A percentile compares a stretch with the other conserved stretches of the same genome.
These are phyloP conservation scores for Athene cunicularia DNA, from an alignment of 2,113 vertebrate genomes.

Conservation along the genomic window DNA sequence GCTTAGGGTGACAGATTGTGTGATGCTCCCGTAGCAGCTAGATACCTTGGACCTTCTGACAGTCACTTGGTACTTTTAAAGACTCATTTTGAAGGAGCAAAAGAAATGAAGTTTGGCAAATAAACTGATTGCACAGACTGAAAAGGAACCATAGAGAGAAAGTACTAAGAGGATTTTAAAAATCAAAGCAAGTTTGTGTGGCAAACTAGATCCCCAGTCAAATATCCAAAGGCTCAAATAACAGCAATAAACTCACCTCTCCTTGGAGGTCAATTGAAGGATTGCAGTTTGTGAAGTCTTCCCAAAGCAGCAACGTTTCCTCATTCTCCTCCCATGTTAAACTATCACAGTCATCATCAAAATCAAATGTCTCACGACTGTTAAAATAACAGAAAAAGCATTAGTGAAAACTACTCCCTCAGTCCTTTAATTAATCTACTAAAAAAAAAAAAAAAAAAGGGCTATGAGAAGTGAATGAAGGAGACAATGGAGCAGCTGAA, in stretches of 20 bases:
- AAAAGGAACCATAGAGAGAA: neutral
- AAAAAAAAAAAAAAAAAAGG: neutral
- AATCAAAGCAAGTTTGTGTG: neutral
- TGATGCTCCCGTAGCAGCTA: neutral
- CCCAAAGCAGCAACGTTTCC: constrained; percentile 94
- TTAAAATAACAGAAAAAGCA: constrained; percentile 56
- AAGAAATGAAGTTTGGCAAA: neutral
- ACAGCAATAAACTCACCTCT: constrained; percentile 60
- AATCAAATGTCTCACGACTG: constrained; percentile 93
- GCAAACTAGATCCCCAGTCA: neutral
- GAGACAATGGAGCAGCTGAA: neutral
- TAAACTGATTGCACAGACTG: neutral
- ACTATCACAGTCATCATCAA: constrained; percentile 95
- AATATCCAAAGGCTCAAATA: neutral
- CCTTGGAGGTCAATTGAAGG: constrained; percentile 75
- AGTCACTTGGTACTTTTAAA: neutral
- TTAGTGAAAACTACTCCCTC: neutral
- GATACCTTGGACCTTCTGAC: neutral
- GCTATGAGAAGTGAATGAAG: neutral
- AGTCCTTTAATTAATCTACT: neutral
- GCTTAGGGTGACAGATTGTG: neutral
- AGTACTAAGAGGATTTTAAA: neutral
- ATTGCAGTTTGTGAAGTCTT: constrained; percentile 96
- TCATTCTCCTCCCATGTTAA: constrained; percentile 98
- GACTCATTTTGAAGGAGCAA: neutral